Evolutionary conservation across 1,140 invertebrate species (phyloP), one percentile per base, ranked within the genome.

Genomic region (Hylaeus volcanicus): DNA sequence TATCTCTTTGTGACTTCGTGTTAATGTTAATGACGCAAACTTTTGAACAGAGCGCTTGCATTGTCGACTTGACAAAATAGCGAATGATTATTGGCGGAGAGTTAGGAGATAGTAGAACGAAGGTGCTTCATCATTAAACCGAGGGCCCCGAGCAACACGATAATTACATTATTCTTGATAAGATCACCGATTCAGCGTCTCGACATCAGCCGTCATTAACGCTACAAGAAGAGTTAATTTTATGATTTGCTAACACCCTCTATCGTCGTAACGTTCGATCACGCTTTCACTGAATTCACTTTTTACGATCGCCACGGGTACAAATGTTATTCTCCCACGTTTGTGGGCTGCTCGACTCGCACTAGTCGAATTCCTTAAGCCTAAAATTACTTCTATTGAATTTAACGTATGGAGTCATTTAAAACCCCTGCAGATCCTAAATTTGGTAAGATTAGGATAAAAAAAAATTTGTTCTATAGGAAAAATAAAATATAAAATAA

Each of bases 101-200:
- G n/a, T 61, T 60, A 69, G 43, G 45, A 51, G 64, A 69, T 53
- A 60, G 73, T 69, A 75, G 69, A 55, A 69, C 63, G 64, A 75
- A 69, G 79, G 64, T 79, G 71, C 45, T 64, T 74, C 75, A 82
- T 88, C 81, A 79, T 87, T 88, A 85, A 78, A 78, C 76, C 78
- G 71, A 73, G 58, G 68, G 37, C 55, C 72, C 41, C 41, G 64
- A 65, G 76, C 80, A 69, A 61, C 71, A 83, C 74, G 81, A 88
- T 85, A 88, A 88, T 88, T 88, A 89, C 84, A 87, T 85, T 77
- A 83, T 87, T 82, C 80, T 75, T 73, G 86, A 89, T 89, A 83
- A 86, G 71, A 86, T 88, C 85, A 69, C 76, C 26, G 78, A 78
- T 79, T 85, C 79, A 73, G n/a, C 74, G 39, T 56, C 53, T 11